These are phyloP conservation scores for Spea multiplicata DNA, from an alignment of 2,113 vertebrate genomes.

Conservation along the genomic window DNA sequence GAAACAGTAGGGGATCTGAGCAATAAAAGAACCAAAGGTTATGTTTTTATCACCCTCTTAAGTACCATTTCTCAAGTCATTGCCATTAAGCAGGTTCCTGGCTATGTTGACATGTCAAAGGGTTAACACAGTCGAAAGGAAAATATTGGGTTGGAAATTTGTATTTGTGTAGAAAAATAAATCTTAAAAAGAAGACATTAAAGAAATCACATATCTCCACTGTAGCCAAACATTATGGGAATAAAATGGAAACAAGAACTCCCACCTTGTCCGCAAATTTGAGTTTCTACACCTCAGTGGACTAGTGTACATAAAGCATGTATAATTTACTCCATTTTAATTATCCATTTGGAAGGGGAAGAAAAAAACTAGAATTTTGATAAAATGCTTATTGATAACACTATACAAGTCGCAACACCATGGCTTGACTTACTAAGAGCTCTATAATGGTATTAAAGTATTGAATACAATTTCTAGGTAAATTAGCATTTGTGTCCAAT, in stretches of 20 bases:
- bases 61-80: not conserved
- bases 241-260: not conserved
- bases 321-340: not conserved
- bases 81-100: not conserved
- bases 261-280: not conserved
- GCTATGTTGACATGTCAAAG: not conserved
- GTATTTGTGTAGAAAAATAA: not conserved
- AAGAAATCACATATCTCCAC: too few relatives aligned
- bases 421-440: too few relatives aligned
- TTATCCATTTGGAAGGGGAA: too few relatives aligned
- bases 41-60: slow-evolving; percentile 36
- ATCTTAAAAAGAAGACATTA: too few relatives aligned
- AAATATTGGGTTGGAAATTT: not conserved
- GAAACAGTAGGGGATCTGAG: slow-evolving; percentile 27
- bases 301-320: not conserved
- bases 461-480: too few relatives aligned
- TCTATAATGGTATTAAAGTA: too few relatives aligned
- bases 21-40: slow-evolving; percentile 46
- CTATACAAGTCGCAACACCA: too few relatives aligned
- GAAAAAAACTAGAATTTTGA: too few relatives aligned
- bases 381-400: too few relatives aligned
- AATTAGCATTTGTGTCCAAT: too few relatives aligned
- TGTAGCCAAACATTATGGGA: not conserved
- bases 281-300: not conserved
- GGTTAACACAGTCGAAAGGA: not conserved